Evolutionary conservation across 2,888 invertebrate species (phyloP).

Genomic region (Hemistola chrysoprasaria): DNA sequence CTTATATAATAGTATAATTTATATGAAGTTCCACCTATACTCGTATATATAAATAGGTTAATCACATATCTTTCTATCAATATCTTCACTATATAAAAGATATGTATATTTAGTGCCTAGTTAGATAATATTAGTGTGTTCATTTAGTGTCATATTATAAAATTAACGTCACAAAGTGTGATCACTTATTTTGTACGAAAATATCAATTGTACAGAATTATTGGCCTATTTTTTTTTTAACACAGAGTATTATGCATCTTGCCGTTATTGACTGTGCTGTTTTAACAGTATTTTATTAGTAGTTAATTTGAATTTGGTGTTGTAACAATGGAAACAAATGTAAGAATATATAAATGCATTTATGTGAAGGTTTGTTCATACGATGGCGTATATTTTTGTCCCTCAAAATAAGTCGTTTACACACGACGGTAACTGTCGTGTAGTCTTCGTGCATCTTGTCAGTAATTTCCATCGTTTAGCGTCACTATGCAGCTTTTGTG

Average conservation of each 20-base stretch:
- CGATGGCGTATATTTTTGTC: too few relatives aligned
- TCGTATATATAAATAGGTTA: conserved; percentile 6
- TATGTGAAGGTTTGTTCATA: too few relatives aligned
- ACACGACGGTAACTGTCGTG: too few relatives aligned
- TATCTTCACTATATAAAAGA: conserved; percentile 3
- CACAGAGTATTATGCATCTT: conserved; percentile 61
- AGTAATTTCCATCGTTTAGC: too few relatives aligned
- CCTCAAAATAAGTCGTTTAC: too few relatives aligned
- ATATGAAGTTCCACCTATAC: conserved; percentile 33
- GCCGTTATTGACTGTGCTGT: conserved; percentile 41
- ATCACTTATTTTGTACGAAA: too few relatives aligned
- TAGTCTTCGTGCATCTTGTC: too few relatives aligned
- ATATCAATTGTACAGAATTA: conserved; percentile 41
- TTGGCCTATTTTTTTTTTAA: conserved; percentile 43
- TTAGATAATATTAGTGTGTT: conserved; percentile 55
- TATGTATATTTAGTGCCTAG: conserved; percentile 2
- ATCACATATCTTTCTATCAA: conserved; percentile 5
- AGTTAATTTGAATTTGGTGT: not conserved
- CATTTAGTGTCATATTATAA: conserved; percentile 79
- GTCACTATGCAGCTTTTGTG: too few relatives aligned
- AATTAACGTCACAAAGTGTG: conserved; percentile 60
- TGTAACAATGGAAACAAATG: conserved; percentile 8
- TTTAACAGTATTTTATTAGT: conserved; percentile 15
- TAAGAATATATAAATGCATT: conserved; percentile 5
- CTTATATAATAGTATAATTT: conserved; percentile 18